These are phyloP conservation scores for Dipodomys merriami DNA, from an alignment of 2,113 vertebrate genomes.

Conservation along the genomic window DNA sequence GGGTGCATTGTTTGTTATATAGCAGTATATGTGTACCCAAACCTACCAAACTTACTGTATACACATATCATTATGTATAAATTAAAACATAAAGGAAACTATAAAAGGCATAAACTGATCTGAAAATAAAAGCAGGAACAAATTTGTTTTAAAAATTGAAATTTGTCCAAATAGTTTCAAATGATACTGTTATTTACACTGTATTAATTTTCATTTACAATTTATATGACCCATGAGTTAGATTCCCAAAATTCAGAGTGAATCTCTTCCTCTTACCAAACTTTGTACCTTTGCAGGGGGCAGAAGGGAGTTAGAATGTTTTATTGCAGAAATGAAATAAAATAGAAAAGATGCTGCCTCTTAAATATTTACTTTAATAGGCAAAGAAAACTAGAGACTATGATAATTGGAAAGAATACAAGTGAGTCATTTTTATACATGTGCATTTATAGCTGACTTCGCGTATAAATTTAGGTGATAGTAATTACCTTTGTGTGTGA, in stretches of 20 bases:
- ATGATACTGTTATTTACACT: neutral
- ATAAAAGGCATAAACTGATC: neutral
- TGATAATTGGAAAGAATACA: neutral
- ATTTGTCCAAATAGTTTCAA: slow-evolving; percentile 6
- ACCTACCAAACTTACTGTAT: neutral
- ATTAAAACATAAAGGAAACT: neutral
- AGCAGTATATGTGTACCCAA: neutral
- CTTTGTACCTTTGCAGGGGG: neutral
- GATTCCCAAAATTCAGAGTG: slow-evolving; percentile 1
- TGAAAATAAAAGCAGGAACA: slow-evolving; percentile 11
- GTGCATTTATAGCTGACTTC: slow-evolving; percentile 47
- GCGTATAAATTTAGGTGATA: slow-evolving; percentile 18
- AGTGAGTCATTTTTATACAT: neutral
- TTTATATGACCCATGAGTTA: neutral
- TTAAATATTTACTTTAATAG: slow-evolving; percentile 33
- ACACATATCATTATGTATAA: slow-evolving; percentile 3
- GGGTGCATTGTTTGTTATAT: neutral
- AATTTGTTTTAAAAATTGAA: neutral
- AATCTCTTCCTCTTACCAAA: slow-evolving; percentile 7
- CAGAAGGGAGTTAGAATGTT: neutral
- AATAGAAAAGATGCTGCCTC: neutral
- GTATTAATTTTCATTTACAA: neutral
- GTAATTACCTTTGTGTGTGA: slow-evolving; percentile 50
- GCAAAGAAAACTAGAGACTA: slow-evolving; percentile 17
- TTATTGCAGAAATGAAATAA: slow-evolving; percentile 33